Evolutionary conservation across 2,797 vertebrate species (phyloP).

Genomic region (Macropus fuliginosus): DNA sequence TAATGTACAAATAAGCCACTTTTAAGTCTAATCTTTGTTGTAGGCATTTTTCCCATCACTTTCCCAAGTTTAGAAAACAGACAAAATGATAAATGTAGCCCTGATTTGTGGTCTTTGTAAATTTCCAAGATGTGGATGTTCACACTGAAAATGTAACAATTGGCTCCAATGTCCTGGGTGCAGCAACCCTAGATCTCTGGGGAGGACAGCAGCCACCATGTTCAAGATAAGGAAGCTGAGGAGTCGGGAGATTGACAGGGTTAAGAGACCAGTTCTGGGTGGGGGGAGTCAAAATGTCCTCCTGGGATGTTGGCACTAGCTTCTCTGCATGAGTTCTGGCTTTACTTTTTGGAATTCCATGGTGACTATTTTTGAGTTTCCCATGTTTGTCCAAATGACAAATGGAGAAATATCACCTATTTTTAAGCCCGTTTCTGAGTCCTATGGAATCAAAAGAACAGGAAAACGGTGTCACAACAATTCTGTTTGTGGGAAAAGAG

Average conservation of each 20-base stretch:
- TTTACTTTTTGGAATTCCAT: constrained; percentile 39
- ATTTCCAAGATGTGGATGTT: background rate
- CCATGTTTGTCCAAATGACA: constrained; percentile 72
- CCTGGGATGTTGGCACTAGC: background rate
- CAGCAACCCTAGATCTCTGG: background rate
- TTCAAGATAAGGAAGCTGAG: background rate
- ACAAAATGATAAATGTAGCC: background rate
- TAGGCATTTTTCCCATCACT: background rate
- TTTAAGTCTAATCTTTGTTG: background rate
- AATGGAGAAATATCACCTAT: constrained; percentile 69
- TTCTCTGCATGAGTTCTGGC: background rate
- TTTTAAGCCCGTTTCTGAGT: constrained; percentile 65
- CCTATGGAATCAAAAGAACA: constrained; percentile 59
- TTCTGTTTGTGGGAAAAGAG: constrained; percentile 38
- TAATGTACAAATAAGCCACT: background rate
- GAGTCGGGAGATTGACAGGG: background rate
- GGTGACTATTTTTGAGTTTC: constrained; percentile 59
- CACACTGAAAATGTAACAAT: background rate
- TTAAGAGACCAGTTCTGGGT: background rate
- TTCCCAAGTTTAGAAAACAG: background rate
- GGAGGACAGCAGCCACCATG: background rate
- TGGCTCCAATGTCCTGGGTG: background rate
- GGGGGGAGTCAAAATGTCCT: background rate
- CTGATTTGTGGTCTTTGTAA: background rate
- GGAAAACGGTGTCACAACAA: constrained; percentile 69